A percentile compares a stretch with the other conserved stretches of the same genome.
These are phyloP conservation scores for Limonius californicus DNA, from an alignment of 1,140 invertebrate species.

Conservation along the genomic window DNA sequence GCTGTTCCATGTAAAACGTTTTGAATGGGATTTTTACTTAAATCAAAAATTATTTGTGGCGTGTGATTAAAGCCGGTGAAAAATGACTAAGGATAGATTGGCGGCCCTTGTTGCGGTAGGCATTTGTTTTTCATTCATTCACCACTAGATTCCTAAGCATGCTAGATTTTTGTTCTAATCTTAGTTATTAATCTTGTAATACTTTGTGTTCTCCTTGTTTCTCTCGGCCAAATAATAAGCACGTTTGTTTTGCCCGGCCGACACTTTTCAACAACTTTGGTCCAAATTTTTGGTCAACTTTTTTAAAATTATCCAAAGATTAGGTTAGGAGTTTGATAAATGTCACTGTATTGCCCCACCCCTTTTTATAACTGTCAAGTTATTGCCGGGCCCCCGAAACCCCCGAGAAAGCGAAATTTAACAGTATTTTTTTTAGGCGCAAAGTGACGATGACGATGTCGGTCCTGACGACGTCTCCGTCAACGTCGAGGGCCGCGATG, in stretches of 20 bases:
- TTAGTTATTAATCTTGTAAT: too few relatives aligned
- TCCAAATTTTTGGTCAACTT: not conserved
- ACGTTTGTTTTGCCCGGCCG: too few relatives aligned
- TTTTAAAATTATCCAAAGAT: constrained; percentile 16
- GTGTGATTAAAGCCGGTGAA: constrained; percentile 59
- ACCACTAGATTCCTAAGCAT: not conserved
- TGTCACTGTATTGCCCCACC: constrained; percentile 35
- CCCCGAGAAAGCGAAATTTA: constrained; percentile 38
- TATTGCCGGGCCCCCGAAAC: constrained; percentile 5
- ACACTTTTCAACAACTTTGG: not conserved
- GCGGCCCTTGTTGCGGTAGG: constrained; percentile 92
- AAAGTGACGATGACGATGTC: constrained; percentile 93
- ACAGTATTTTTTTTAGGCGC: constrained; percentile 61
- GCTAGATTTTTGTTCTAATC: not conserved
- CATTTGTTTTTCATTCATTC: constrained; percentile 34
- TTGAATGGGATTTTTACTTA: constrained; percentile 74
- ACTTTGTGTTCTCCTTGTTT: too few relatives aligned
- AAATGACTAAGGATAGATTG: constrained; percentile 98
- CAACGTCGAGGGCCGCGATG: constrained; percentile 81
- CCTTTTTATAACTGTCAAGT: constrained; percentile 25
- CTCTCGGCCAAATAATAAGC: too few relatives aligned
- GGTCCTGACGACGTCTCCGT: constrained; percentile 87
- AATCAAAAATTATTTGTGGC: constrained; percentile 57
- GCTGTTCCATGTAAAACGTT: constrained; percentile 66
- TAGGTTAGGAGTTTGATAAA: constrained; percentile 25